Evolutionary conservation across 1,140 invertebrate species (phyloP).

Genomic region (Ceratina calcarata): DNA sequence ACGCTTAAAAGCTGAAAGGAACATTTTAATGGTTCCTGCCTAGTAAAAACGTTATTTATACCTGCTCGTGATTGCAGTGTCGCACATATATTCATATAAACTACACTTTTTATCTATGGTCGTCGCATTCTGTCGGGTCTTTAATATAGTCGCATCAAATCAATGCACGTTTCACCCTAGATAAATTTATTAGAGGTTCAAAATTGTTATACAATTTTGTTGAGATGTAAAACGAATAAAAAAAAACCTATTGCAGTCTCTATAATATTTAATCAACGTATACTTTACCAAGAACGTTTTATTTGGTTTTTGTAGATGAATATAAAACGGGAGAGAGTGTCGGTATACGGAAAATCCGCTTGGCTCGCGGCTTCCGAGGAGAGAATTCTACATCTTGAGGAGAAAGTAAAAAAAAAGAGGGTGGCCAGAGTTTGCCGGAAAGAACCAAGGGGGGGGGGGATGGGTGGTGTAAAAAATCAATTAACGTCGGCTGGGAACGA

Average conservation of each 20-base stretch:
- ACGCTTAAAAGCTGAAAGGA: neutral
- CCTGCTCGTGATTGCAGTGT: too few species aligned
- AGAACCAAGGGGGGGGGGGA: neutral
- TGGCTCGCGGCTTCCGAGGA: neutral
- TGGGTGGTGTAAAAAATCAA: conserved; percentile 24
- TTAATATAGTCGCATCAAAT: neutral
- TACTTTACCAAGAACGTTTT: too few species aligned
- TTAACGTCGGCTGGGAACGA: conserved; percentile 12
- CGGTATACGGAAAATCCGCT: neutral
- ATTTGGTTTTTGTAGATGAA: too few species aligned
- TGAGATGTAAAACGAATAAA: too few species aligned
- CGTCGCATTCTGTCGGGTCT: neutral
- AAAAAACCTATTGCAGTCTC: too few species aligned
- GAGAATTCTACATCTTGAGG: neutral
- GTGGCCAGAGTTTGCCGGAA: neutral
- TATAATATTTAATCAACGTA: too few species aligned
- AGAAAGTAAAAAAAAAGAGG: neutral
- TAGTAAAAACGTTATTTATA: conserved; percentile 20
- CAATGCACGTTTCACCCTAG: neutral
- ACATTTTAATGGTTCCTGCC: neutral
- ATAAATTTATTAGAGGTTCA: too few species aligned
- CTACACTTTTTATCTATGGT: neutral
- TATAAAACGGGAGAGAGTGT: neutral
- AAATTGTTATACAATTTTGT: too few species aligned
- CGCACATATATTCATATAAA: conserved; percentile 10